phyloP scores from a whole-genome alignment of 1,140 invertebrate species.

The Linepithema humile region DNA sequence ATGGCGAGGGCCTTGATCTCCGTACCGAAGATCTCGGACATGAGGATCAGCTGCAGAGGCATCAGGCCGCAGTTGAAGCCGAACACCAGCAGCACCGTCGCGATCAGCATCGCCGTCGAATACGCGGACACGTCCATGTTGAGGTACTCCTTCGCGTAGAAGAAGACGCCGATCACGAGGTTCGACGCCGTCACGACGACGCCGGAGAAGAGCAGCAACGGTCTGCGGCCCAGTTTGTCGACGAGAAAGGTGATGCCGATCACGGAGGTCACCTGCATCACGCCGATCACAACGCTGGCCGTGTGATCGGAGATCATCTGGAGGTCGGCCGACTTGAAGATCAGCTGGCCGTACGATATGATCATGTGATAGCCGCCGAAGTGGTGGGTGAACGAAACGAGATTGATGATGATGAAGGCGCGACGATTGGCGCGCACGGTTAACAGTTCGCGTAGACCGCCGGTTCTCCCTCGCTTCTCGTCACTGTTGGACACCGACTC shows the following conservation, averaged over 20 bases:
- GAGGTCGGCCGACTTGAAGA: conserved; percentile 87
- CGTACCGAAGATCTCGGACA: conserved; percentile 89
- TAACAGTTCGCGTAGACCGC: conserved; percentile 84
- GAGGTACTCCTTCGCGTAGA: conserved; percentile 83
- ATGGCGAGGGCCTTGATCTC: conserved; percentile 88
- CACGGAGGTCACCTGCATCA: conserved; percentile 80
- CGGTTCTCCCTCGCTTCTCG: conserved; percentile 54
- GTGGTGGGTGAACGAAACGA: conserved; percentile 89
- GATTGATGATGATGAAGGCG: conserved; percentile 87
- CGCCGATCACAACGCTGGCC: conserved; percentile 84
- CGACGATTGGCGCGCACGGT: conserved; percentile 85
- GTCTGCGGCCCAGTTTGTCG: conserved; percentile 83
- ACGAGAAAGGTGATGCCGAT: conserved; percentile 76
- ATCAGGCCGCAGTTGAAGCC: conserved; percentile 88
- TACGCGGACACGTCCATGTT: conserved; percentile 69
- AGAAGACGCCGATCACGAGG: conserved; percentile 86
- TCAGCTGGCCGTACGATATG: conserved; percentile 89
- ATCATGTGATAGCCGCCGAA: conserved; percentile 89
- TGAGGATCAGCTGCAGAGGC: conserved; percentile 88
- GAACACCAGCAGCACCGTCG: conserved; percentile 87
- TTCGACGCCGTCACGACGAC: conserved; percentile 69
- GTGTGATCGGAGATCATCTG: conserved; percentile 78
- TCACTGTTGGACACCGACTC: conserved; percentile 83
- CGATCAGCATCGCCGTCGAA: conserved; percentile 85
- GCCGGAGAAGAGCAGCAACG: conserved; percentile 82